Evolutionary conservation across 2,797 vertebrate species (phyloP), one percentile per base, ranked within the genome.

Genomic region (Atherinosoma microstoma): DNA sequence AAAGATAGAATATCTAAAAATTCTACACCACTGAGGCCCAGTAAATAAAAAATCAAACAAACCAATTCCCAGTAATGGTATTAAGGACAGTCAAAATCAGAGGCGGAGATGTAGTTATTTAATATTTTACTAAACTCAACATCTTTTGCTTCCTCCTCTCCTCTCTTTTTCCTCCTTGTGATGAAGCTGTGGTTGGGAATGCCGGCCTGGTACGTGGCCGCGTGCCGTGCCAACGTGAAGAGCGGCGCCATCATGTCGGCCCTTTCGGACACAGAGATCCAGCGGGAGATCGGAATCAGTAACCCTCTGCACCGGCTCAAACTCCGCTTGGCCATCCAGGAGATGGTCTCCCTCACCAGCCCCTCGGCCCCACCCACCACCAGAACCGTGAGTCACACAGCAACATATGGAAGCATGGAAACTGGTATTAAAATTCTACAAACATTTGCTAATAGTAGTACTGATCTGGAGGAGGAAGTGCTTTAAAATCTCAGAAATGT

Each of bases 201-300:
- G 98, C 98, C 98, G 42, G 97, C 98, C 29, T 99, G 98, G 98
- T 99, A 99, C 0, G 98, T 99, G 11, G 98, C 98, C 4, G 98
- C 98, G 11, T 99, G 98, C 78, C 94, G 98, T 5, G 98, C 98
- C 92, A 99, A 99, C 0, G 98, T 99, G 75, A 99, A 99, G 91
- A 98, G 97, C 0, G 98, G 98, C 0, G 98, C 98, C 86, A 99
- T 99, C 91, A 99, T 99, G 98, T 99, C 98, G 6, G 98, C 98
- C 16, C 87, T 99, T 67, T 99, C 98, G 0, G 98, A 99, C 89
- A 99, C 98, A 0, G 98, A 99, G 94, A 99, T 99, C 87, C 98
- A 99, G 92, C 94, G 98, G 68, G 98, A 99, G 90, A 99, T 99
- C 45, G 98, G 98, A 13, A 99, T 99, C 92, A 99, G 97, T 82